Percentiles rank a stretch among this genome's conserved stretches.
Evolutionary conservation across 2,888 invertebrate species (phyloP).

Genomic region (Volucella zonaria): DNA sequence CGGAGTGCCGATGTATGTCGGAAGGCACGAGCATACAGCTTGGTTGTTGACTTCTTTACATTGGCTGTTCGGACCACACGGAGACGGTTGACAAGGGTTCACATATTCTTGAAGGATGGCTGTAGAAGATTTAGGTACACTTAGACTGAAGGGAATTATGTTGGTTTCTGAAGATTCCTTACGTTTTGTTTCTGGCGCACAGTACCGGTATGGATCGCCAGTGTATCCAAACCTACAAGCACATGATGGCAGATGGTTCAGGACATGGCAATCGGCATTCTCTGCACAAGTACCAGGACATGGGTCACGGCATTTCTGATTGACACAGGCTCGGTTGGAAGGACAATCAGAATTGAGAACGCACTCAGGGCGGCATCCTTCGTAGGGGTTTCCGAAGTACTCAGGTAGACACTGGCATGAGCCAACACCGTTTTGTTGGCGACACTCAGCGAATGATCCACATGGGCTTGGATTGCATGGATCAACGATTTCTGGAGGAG

Average conservation of each 20-base stretch:
- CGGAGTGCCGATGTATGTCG: conserved; percentile 87
- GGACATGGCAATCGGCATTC: conserved; percentile 89
- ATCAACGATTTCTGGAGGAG: conserved; percentile 81
- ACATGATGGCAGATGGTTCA: conserved; percentile 88
- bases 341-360: conserved; percentile 88
- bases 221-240: conserved; percentile 88
- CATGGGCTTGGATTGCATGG: conserved; percentile 92
- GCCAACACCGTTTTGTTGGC: conserved; percentile 86
- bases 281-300: conserved; percentile 90
- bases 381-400: conserved; percentile 90
- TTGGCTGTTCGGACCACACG: conserved; percentile 91
- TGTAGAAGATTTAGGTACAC: conserved; percentile 33
- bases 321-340: conserved; percentile 87
- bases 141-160: neutral
- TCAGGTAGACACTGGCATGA: conserved; percentile 88
- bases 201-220: conserved; percentile 90
- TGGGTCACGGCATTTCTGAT: conserved; percentile 90
- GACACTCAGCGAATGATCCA: conserved; percentile 89
- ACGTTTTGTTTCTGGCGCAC: conserved; percentile 83
- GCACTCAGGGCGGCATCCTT: conserved; percentile 90
- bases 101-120: conserved; percentile 77
- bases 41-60: conserved; percentile 87
- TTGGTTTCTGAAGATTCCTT: conserved; percentile 78
- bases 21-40: conserved; percentile 87
- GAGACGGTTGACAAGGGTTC: conserved; percentile 84